Percentiles rank a stretch among this genome's conserved stretches.
Evolutionary conservation across 1,140 invertebrate genomes (phyloP).

Genomic region (Drosophila biarmipes): DNA sequence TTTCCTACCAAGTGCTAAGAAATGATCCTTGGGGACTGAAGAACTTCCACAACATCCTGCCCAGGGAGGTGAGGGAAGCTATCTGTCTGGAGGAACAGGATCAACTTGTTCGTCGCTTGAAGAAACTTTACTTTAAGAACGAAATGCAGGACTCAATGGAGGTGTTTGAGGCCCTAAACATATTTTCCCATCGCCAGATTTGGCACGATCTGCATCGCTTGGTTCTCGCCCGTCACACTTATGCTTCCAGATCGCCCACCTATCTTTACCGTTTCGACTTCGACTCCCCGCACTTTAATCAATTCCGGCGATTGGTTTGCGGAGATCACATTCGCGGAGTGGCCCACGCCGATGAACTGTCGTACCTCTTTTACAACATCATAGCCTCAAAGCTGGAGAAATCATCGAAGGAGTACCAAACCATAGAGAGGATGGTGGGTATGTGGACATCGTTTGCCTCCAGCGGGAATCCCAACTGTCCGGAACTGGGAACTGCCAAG

Average conservation of each 20-base stretch:
- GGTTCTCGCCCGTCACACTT: conserved; percentile 61
- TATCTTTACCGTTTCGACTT: conserved; percentile 85
- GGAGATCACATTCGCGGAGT: conserved; percentile 70
- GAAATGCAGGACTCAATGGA: conserved; percentile 53
- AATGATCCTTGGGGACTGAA: conserved; percentile 46
- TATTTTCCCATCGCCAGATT: conserved; percentile 81
- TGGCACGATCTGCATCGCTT: conserved; percentile 81
- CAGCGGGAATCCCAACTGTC: conserved; percentile 74
- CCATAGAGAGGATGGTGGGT: conserved; percentile 78
- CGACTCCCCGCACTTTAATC: conserved; percentile 73
- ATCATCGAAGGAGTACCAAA: conserved; percentile 61
- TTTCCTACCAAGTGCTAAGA: conserved; percentile 52
- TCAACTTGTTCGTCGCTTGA: conserved; percentile 46
- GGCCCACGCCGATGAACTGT: conserved; percentile 87
- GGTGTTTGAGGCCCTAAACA: conserved; percentile 53
- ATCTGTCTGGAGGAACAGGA: conserved; percentile 42
- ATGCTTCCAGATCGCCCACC: conserved; percentile 64
- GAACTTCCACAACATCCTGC: conserved; percentile 62
- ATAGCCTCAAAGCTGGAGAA: conserved; percentile 45
- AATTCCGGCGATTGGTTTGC: conserved; percentile 74
- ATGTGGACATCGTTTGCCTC: conserved; percentile 84
- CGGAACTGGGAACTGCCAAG: conserved; percentile 19
- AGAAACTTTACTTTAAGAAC: conserved; percentile 61
- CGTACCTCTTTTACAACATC: conserved; percentile 86
- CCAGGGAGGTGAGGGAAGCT: conserved; percentile 53